Evolutionary conservation across 2,797 vertebrate genomes (phyloP).

Genomic region (Champsocephalus esox): DNA sequence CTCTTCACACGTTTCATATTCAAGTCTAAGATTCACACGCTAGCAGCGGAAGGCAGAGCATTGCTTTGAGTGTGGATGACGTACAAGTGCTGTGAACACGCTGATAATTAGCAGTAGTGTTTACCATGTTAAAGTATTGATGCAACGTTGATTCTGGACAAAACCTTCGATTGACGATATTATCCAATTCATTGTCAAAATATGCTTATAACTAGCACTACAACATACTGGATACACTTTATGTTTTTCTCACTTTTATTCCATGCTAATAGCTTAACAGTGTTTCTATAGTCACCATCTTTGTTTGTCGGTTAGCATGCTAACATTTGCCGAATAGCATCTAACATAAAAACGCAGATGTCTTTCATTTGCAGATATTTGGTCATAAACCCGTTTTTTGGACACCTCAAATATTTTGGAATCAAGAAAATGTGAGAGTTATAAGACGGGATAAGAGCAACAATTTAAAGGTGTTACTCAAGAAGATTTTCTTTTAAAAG

Average conservation of each 20-base stretch:
- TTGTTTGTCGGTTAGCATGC: background rate
- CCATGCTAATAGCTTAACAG: no score
- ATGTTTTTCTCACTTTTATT: no score
- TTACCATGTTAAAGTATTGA: background rate
- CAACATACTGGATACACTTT: no score
- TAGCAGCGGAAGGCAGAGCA: background rate
- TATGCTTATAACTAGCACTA: no score
- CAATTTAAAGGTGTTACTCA: background rate
- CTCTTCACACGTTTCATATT: conserved; percentile 13
- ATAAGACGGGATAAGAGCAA: conserved; percentile 15
- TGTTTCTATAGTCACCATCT: no score
- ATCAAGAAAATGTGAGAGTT: conserved; percentile 14
- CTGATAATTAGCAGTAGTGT: background rate
- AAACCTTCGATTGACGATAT: no score
- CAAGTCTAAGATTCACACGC: background rate
- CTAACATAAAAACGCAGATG: background rate
- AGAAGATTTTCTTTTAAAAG: background rate
- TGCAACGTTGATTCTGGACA: no score
- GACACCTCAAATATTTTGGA: conserved; percentile 19
- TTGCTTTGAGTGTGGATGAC: conserved; percentile 5
- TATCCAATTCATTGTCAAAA: no score
- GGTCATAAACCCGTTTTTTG: background rate
- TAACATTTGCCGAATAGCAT: background rate
- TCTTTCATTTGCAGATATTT: background rate
- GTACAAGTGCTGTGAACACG: background rate